Evolutionary conservation across 2,797 vertebrate genomes (phyloP).

Genomic region (Anolis apletophallus): DNA sequence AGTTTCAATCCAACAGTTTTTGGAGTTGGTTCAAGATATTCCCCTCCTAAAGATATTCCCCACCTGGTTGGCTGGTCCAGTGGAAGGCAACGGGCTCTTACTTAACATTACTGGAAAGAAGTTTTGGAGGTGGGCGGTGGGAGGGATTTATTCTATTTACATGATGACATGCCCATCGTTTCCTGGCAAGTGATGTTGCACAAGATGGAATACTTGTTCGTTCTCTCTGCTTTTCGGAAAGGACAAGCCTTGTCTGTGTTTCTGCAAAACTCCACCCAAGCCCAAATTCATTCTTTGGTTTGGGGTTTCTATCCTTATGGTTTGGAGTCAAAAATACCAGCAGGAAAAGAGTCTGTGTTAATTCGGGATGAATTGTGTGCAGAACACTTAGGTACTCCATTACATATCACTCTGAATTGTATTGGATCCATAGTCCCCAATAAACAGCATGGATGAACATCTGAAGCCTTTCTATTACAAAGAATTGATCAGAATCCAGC

Average conservation of each 20-base stretch:
- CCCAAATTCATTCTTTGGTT: not conserved
- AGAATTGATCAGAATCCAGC: conserved; percentile 3
- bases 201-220: not conserved
- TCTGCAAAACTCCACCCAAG: not conserved
- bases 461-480: not conserved
- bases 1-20: too few species aligned
- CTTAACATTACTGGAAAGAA: not conserved
- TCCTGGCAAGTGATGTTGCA: not conserved
- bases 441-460: not conserved
- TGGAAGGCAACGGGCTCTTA: not conserved
- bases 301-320: not conserved
- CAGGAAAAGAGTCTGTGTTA: not conserved
- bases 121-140: not conserved
- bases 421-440: not conserved
- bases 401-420: not conserved
- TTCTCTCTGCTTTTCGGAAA: not conserved
- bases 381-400: not conserved
- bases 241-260: not conserved
- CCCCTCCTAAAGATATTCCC: too few species aligned
- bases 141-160: not conserved
- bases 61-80: not conserved
- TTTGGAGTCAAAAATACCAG: not conserved
- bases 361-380: not conserved
- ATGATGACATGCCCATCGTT: not conserved
- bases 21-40: too few species aligned